Evolutionary conservation across 2,113 vertebrate genomes (phyloP).

Genomic region (Telmatochromis sp.): DNA sequence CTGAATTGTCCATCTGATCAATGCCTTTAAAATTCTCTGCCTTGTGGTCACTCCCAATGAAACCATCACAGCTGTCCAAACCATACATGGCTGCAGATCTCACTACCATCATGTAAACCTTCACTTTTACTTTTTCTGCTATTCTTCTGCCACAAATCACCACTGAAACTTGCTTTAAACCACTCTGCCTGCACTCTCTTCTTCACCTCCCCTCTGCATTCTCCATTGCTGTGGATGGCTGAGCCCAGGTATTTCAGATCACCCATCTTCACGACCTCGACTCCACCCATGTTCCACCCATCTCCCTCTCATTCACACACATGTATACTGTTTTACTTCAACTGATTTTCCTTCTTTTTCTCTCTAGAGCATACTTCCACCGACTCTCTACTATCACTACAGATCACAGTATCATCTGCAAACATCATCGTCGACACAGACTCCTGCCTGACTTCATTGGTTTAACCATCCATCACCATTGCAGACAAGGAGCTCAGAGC

Average conservation of each 20-base stretch:
- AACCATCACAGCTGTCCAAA: neutral
- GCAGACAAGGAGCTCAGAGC: neutral
- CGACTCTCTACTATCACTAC: neutral
- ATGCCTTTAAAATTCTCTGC: neutral
- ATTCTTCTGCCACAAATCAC: neutral
- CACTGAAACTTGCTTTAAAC: neutral
- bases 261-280: fast-evolving
- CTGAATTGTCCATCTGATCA: neutral
- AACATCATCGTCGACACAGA: fast-evolving
- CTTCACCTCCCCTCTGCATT: neutral
- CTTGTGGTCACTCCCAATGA: neutral
- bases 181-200: neutral
- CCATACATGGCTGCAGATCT: neutral
- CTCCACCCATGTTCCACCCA: neutral
- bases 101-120: neutral
- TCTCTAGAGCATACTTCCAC: neutral
- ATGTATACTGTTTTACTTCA: neutral
- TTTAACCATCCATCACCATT: neutral
- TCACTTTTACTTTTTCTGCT: neutral
- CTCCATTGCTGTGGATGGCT: neutral
- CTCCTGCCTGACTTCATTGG: neutral
- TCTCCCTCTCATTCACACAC: neutral
- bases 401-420: neutral
- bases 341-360: neutral
- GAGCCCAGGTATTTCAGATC: neutral